A percentile compares a stretch with the other conserved stretches of the same genome.
Conservation (phyloP, 2,797 vertebrate genomes). For the Otus scops region DNA sequence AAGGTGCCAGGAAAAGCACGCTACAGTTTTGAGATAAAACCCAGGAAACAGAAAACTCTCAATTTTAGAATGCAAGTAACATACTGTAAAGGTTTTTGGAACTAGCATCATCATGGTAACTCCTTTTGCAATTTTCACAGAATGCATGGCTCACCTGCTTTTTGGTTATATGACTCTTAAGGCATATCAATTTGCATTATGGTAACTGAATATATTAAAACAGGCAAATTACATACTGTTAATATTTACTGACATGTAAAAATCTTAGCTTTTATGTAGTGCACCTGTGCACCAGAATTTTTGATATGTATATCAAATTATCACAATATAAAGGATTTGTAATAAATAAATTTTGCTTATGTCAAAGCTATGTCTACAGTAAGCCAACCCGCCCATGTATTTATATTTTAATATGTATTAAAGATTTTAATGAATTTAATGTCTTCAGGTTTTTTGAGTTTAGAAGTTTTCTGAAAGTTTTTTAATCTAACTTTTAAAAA, state of each 20-base stretch:
- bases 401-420: background rate
- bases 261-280: background rate
- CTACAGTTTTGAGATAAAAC: background rate
- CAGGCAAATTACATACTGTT: background rate
- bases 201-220: background rate
- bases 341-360: background rate
- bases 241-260: background rate
- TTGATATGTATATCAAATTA: background rate
- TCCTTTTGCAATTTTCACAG: background rate
- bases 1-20: background rate
- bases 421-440: background rate
- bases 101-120: background rate
- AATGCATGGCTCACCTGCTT: background rate
- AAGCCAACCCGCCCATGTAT: background rate
- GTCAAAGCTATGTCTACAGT: background rate
- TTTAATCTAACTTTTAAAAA: background rate
- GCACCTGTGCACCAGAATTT: background rate
- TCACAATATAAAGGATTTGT: background rate
- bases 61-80: background rate
- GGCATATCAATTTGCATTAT: background rate
- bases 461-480: background rate
- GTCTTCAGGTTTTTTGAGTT: background rate
- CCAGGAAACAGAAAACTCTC: background rate
- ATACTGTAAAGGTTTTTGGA: background rate
- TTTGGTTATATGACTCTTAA: background rate